These are phyloP conservation scores for Endotricha flammealis DNA, from an alignment of 2,888 invertebrate genomes.

Conservation along the genomic window DNA sequence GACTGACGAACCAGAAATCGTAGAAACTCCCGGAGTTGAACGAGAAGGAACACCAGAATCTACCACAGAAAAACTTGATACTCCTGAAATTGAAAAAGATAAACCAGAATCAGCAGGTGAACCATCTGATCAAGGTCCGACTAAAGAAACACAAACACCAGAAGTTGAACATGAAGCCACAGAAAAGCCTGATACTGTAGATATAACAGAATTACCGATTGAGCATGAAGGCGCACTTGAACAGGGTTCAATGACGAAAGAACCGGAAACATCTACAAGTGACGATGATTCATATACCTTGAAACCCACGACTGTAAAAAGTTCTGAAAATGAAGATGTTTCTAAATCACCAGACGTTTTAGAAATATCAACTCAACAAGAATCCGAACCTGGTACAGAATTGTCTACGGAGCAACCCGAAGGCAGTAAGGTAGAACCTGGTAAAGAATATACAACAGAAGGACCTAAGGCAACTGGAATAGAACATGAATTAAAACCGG, in stretches of 20 bases:
- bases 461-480: neutral
- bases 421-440: neutral
- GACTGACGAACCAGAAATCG: neutral
- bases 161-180: slow-evolving; percentile 1
- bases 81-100: neutral
- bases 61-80: neutral
- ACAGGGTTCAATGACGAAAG: neutral
- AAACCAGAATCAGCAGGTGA: neutral
- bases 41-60: neutral
- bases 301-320: neutral
- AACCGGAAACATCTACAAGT: neutral
- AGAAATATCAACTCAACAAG: neutral
- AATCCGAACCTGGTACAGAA: slow-evolving; percentile 2
- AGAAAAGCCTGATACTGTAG: neutral
- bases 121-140: too few relatives aligned
- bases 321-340: neutral
- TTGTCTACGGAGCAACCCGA: slow-evolving; percentile 3
- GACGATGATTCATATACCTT: neutral
- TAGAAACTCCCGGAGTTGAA: neutral
- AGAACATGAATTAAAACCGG: neutral
- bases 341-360: neutral
- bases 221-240: neutral
- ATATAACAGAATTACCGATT: neutral
- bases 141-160: too few relatives aligned
- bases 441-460: neutral